These are phyloP conservation scores for Troides oblongomaculatus DNA, from an alignment of 2,888 invertebrate genomes.

Conservation along the genomic window DNA sequence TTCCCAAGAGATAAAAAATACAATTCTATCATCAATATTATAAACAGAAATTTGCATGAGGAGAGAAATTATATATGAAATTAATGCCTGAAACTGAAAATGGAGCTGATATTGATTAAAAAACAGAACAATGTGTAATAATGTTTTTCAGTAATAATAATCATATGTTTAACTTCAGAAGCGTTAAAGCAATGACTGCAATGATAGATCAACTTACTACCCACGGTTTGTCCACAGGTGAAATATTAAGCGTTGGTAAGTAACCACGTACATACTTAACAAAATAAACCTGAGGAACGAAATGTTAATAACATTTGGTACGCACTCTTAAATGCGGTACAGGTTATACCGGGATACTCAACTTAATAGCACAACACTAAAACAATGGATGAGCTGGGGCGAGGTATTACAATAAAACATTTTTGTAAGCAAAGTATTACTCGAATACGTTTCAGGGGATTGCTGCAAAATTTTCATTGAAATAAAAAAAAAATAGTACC, in stretches of 20 bases:
- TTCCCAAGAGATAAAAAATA: not conserved
- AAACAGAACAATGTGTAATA: too few species aligned
- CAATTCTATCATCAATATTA: not conserved
- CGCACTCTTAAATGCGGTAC: constrained; percentile 20
- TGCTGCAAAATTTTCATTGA: constrained; percentile 33
- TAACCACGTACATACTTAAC: not conserved
- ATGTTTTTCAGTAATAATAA: too few species aligned
- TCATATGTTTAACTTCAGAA: too few species aligned
- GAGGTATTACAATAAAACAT: constrained; percentile 28
- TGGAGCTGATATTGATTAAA: too few species aligned
- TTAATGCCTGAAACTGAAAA: too few species aligned
- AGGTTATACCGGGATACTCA: constrained; percentile 30
- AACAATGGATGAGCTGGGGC: constrained; percentile 22
- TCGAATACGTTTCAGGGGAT: constrained; percentile 21
- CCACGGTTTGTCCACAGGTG: not conserved
- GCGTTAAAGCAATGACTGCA: too few species aligned
- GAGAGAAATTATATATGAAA: not conserved
- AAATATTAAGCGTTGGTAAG: not conserved
- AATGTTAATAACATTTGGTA: constrained; percentile 28
- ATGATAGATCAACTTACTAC: too few species aligned
- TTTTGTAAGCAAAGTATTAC: constrained; percentile 25
- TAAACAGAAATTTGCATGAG: not conserved
- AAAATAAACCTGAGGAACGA: constrained; percentile 4
- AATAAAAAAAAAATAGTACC: constrained; percentile 29
- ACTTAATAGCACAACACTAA: constrained; percentile 30